A percentile compares a stretch with the other conserved stretches of the same genome.
Evolutionary conservation across 2,888 invertebrate species (phyloP).

Genomic region (Cantharis flavilabris): DNA sequence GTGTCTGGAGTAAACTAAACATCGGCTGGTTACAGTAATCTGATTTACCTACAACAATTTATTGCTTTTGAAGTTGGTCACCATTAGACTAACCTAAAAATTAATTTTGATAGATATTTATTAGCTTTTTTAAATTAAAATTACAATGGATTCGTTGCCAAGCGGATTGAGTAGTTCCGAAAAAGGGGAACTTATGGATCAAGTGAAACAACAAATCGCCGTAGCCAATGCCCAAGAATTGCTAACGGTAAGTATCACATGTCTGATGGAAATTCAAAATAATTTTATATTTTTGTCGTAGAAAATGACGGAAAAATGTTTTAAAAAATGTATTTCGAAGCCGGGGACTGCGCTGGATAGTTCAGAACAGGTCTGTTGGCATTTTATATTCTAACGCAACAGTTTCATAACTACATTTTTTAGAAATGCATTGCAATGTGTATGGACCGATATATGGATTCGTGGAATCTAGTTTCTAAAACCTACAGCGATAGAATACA

Average conservation of each 20-base stretch:
- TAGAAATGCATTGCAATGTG: conserved; percentile 98
- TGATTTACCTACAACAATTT: background rate
- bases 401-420: conserved; percentile 33
- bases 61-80: background rate
- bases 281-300: conserved; percentile 53
- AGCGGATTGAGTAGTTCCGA: conserved; percentile 68
- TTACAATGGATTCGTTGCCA: conserved; percentile 64
- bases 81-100: background rate
- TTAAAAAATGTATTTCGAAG: conserved; percentile 89
- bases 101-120: background rate
- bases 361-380: conserved; percentile 71
- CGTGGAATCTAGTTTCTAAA: conserved; percentile 90
- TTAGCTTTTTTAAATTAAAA: conserved; percentile 11
- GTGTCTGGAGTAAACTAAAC: background rate
- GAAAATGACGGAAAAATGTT: conserved; percentile 98
- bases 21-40: background rate
- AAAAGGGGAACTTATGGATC: conserved; percentile 89
- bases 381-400: background rate
- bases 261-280: conserved; percentile 12
- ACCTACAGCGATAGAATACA: conserved; percentile 86
- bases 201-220: conserved; percentile 93
- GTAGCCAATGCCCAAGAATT: conserved; percentile 93
- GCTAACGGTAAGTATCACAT: conserved; percentile 66
- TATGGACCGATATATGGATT: conserved; percentile 98
- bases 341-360: conserved; percentile 88